A percentile compares a stretch with the other conserved stretches of the same genome.
phyloP scores from a whole-genome alignment of 2,113 vertebrate genomes.

The Setophaga coronata region DNA sequence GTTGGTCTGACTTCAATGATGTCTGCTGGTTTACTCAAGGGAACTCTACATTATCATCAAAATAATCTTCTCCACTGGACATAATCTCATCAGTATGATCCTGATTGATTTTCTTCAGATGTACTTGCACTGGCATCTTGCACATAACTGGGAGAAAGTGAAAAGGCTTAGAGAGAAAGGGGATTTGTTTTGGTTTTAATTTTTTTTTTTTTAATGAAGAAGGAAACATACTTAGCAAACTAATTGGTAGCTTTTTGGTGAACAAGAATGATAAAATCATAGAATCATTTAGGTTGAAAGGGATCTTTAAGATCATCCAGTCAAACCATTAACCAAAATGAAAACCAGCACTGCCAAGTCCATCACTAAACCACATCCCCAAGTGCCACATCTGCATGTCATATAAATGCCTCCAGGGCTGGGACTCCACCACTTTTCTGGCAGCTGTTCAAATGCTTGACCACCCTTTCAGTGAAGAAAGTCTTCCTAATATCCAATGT shows the following conservation, averaged over 20 bases:
- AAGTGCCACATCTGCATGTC: background rate
- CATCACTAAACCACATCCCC: background rate
- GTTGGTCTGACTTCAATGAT: background rate
- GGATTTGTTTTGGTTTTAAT: background rate
- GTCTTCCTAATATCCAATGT: background rate
- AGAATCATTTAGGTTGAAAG: background rate
- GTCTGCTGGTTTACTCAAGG: background rate
- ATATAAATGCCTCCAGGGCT: background rate
- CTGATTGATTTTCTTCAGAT: background rate
- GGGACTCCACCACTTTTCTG: background rate
- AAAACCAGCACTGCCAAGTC: background rate
- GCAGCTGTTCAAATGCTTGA: background rate
- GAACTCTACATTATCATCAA: background rate
- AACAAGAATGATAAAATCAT: background rate
- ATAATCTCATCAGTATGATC: background rate
- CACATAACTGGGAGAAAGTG: background rate
- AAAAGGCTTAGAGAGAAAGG: background rate
- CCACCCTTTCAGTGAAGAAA: background rate
- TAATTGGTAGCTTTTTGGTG: background rate
- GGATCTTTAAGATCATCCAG: background rate
- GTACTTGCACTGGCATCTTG: background rate
- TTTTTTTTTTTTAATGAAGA: background rate
- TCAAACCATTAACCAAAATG: background rate
- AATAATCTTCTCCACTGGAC: background rate
- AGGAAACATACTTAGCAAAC: background rate